Conservation (phyloP, 2,797 vertebrate genomes). For the Tamandua tetradactyla region DNA sequence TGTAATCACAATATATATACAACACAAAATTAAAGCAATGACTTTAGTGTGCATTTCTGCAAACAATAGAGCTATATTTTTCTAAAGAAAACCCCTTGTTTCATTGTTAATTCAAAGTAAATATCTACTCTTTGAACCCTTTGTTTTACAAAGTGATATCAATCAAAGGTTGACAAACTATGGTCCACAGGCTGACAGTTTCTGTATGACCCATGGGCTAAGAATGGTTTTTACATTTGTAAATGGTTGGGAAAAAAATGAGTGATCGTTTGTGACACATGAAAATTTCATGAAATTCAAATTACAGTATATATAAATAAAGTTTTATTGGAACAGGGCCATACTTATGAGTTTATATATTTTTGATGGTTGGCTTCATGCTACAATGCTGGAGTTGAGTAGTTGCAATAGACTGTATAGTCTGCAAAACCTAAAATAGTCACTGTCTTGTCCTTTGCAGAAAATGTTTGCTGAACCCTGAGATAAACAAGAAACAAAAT, state of each 20-base stretch:
- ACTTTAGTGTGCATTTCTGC: constrained; percentile 27
- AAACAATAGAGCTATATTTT: background rate
- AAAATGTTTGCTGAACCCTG: background rate
- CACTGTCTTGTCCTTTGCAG: background rate
- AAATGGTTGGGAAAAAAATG: background rate
- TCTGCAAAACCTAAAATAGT: background rate
- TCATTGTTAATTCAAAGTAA: constrained; percentile 31
- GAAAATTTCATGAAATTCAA: background rate
- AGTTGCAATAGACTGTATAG: background rate
- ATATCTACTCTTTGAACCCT: background rate
- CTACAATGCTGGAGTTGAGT: background rate
- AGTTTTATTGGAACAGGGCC: constrained; percentile 23
- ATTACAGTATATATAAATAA: background rate
- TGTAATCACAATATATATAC: background rate
- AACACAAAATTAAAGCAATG: background rate
- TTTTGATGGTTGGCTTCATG: constrained; percentile 5
- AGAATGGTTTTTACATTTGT: constrained; percentile 26
- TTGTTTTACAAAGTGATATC: background rate
- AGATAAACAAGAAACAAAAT: constrained; percentile 10
- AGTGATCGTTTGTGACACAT: background rate
- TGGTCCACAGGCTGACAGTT: background rate
- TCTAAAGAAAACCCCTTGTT: background rate
- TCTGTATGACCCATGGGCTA: background rate
- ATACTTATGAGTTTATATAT: background rate
- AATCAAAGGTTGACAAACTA: background rate